Base-by-base conservation (phyloP, 92 coral and sea anemone genomes). In the Chrysogorgia sp. region DNA sequence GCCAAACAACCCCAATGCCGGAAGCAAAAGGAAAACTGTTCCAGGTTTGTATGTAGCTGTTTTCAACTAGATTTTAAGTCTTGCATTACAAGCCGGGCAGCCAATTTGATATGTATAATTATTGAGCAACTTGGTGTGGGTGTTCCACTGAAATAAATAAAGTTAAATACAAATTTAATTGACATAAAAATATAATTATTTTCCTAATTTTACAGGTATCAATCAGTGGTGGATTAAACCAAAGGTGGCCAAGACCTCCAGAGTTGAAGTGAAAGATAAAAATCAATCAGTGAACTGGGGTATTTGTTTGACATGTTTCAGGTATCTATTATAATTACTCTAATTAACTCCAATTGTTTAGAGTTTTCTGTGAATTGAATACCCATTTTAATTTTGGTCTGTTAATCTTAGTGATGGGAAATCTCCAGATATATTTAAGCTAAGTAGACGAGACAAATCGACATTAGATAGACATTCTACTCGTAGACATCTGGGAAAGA, bases 281-380 rank as follows among this genome's bases (percentile, higher is more conserved):
- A 26, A 52, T 52, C 7, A 21, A 52, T 19, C 50, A 43, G 15
- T 43, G 15, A 43, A 43, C 50, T 43, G 58, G 1, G 58, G 58
- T 2, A 52, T 52, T 52, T 52, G 58, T 52, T 52, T 52, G 58
- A 52, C 58, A 52, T 52, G 58, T 52, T 52, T 19, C 58, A 52
- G 58, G 10, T 15, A 52, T 19, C 19, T 3, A 52, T 2, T 19
- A 10, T 19, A 3, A 52, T 26, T 52, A 26, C 50, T 8, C 15
- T 8, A 43, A 8, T 8, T 15, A 43, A 8, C 8, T 43, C 8
- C 10, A 43, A 43, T 8, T 43, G 10, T 43, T 8, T 8, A 43
- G 8, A 52, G 4, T 21, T 15, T 52, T 52, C 23, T 52, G 23
- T 52, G 10, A 19, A 52, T 4, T n/a, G n/a, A n/a, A n/a, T n/a